Evolutionary conservation across 2,888 invertebrate genomes (phyloP).

Genomic region (Seira ritae): DNA sequence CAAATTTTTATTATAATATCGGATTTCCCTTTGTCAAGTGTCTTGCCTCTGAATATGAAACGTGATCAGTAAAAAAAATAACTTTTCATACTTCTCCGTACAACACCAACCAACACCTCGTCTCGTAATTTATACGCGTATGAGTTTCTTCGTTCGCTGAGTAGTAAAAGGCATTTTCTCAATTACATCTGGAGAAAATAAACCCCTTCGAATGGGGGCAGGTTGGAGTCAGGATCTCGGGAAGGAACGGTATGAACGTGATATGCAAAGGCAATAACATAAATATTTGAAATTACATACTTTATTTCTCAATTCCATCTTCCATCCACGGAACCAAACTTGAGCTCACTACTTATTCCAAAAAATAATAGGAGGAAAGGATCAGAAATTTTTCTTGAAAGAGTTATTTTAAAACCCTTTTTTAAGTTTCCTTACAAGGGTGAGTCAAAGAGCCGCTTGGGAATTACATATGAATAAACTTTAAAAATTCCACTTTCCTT

Average conservation of each 20-base stretch:
- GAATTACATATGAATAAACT: constrained; percentile 53
- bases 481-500: constrained; percentile 30
- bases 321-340: constrained; percentile 10
- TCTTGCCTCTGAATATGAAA: neutral
- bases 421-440: constrained; percentile 6
- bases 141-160: neutral
- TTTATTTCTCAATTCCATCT: constrained; percentile 26
- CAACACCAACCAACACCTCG: neutral
- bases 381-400: constrained; percentile 1
- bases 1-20: neutral
- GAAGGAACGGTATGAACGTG: constrained; percentile 7
- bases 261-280: constrained; percentile 45
- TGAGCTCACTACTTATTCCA: too few species aligned
- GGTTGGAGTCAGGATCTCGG: neutral
- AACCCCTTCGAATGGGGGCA: constrained; percentile 5
- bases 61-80: neutral
- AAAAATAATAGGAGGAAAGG: too few species aligned
- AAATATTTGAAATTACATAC: constrained; percentile 50
- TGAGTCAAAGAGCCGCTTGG: constrained; percentile 43
- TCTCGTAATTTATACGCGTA: neutral
- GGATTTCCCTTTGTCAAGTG: neutral
- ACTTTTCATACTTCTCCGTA: too few species aligned
- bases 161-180: constrained; percentile 28
- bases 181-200: constrained; percentile 26
- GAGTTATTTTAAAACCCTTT: constrained; percentile 49